A percentile compares a stretch with the other conserved stretches of the same genome.
phyloP scores from a whole-genome alignment of 2,888 invertebrate species.

The Drosophila siamana region DNA sequence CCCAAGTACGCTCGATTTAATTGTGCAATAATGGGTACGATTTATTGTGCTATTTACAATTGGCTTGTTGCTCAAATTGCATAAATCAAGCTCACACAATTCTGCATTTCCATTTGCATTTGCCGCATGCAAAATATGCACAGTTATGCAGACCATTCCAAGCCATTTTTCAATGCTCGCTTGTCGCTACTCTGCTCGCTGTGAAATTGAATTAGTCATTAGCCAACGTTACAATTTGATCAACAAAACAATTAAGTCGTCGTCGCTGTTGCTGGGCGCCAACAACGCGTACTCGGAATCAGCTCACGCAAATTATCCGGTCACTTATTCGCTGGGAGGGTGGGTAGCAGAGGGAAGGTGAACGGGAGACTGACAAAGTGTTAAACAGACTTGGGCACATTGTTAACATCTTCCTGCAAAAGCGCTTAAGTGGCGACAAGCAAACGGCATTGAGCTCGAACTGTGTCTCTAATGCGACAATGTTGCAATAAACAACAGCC shows the following conservation, averaged over 20 bases:
- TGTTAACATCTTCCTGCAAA: neutral
- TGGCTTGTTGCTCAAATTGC: too few relatives aligned
- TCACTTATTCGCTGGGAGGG: neutral
- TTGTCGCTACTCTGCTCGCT: too few relatives aligned
- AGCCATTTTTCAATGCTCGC: too few relatives aligned
- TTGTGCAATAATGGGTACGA: too few relatives aligned
- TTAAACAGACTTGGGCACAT: neutral
- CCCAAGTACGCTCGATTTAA: too few relatives aligned
- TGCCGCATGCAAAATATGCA: too few relatives aligned
- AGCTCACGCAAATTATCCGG: constrained; percentile 2
- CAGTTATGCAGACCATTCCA: too few relatives aligned
- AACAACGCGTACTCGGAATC: neutral
- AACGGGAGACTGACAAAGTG: neutral
- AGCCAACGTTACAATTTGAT: neutral
- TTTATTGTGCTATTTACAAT: too few relatives aligned
- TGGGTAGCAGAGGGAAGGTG: neutral
- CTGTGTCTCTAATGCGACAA: neutral
- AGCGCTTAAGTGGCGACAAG: neutral
- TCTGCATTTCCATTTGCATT: too few relatives aligned
- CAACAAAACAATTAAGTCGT: neutral
- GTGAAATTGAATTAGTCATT: neutral
- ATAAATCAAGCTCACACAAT: too few relatives aligned
- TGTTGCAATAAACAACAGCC: constrained; percentile 1
- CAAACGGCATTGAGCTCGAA: neutral
- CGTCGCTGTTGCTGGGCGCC: neutral